Evolutionary conservation across 2,888 invertebrate genomes (phyloP).

Genomic region (Rotaria magnacalcarata): DNA sequence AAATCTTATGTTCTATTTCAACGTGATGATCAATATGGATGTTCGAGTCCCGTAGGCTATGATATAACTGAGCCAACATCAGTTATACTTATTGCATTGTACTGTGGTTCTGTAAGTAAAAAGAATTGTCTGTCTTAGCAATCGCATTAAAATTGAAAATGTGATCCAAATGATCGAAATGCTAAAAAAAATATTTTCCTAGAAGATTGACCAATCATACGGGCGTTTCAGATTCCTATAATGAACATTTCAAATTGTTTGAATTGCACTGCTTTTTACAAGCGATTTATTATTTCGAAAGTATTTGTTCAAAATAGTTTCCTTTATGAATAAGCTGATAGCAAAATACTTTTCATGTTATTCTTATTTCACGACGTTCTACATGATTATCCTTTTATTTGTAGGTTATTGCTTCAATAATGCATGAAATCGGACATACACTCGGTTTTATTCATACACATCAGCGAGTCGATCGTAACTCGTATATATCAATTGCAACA

Average conservation of each 20-base stretch:
- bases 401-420: neutral
- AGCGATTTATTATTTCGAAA: no score
- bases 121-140: neutral
- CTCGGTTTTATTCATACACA: constrained; percentile 11
- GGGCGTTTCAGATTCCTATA: no score
- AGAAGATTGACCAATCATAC: no score
- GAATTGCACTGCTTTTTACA: no score
- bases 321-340: no score
- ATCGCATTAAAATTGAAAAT: no score
- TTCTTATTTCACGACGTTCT: no score
- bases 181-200: no score
- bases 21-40: neutral
- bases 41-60: constrained; percentile 2
- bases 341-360: no score
- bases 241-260: no score
- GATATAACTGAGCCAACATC: constrained; percentile 12
- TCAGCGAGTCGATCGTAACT: neutral
- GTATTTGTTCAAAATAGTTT: no score
- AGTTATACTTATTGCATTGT: neutral
- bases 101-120: neutral
- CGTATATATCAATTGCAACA: neutral
- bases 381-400: neutral
- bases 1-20: neutral
- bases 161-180: no score
- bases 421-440: constrained; percentile 29